phyloP scores from a whole-genome alignment of 2,888 invertebrate species.

The Xestia sexstrigata region DNA sequence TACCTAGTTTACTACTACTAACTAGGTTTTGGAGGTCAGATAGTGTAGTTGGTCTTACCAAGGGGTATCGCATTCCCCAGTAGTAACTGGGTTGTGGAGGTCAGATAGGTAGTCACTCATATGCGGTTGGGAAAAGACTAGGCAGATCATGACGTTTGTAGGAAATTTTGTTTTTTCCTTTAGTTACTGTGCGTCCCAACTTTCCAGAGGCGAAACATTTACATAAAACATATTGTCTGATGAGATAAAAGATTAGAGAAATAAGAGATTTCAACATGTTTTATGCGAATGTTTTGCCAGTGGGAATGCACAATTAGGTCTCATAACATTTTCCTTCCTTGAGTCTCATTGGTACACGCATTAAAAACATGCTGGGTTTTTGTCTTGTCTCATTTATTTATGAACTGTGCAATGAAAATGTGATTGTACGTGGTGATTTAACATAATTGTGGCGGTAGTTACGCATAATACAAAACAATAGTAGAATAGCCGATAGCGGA shows the following conservation, averaged over 20 bases:
- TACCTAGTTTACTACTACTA: no score
- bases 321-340: background rate
- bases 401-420: background rate
- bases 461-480: background rate
- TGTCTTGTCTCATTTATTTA: background rate
- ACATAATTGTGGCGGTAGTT: background rate
- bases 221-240: background rate
- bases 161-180: background rate
- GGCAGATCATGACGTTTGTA: background rate
- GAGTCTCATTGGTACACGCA: background rate
- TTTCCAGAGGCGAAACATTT: background rate
- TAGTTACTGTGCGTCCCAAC: background rate
- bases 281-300: background rate
- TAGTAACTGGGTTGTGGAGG: no score
- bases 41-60: no score
- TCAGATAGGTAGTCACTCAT: no score
- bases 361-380: conserved; percentile 6
- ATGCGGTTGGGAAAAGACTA: no score
- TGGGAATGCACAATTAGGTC: background rate
- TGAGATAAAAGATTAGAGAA: background rate
- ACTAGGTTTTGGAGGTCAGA: no score
- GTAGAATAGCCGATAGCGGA: background rate
- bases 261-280: background rate
- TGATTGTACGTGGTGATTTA: background rate
- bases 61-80: no score